Base-by-base conservation (phyloP, 2,797 vertebrate genomes). In the Tachyglossus aculeatus region DNA sequence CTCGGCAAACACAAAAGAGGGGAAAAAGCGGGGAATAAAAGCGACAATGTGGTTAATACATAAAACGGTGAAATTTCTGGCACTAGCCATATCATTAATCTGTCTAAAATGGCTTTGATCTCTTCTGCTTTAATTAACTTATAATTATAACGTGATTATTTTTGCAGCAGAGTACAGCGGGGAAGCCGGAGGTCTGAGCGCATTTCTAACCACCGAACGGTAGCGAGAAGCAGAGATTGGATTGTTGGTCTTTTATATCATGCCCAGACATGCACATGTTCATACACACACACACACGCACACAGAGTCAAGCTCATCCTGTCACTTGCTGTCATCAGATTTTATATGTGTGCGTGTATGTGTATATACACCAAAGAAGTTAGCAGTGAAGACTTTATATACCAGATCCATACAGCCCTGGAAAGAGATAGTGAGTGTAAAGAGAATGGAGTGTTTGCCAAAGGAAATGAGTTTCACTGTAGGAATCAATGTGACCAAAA, bases 101-200 rank as follows among this genome's bases (percentile, higher is more conserved):
- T 91, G 88, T 89, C 86, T 86, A 88, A 90, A 90, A 88, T 90
- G 87, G 78, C 86, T 91, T 91, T 92, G 90, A 90, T 92, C 85
- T 88, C 86, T 71, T 85, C 86, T 76, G 85, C 76, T 90, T 92
- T 92, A 90, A 92, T 92, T 91, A 91, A 89, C 87, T 90, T 84
- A 82, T 84, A 86, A 92, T 92, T 90, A 92, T 85, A 88, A 86
- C 54, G 74, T 62, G 85, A 59, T 86, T 82, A 51, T 83, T 82
- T 81, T 61, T 76, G 70, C 47, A 50, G 72, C 8, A 21, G 39
- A 63, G 45, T 45, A 61, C 81, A 76, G 57, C 58, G 39, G 74
- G 80, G 60, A 54, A 44, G n/a, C n/a, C 52, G 0, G 56, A 38
- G 67, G 33, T 74, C 68, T 76, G 41, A 67, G 66, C 71, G 74